These are phyloP conservation scores for Epinotia nisella DNA, from an alignment of 2,888 invertebrate species.

Conservation along the genomic window DNA sequence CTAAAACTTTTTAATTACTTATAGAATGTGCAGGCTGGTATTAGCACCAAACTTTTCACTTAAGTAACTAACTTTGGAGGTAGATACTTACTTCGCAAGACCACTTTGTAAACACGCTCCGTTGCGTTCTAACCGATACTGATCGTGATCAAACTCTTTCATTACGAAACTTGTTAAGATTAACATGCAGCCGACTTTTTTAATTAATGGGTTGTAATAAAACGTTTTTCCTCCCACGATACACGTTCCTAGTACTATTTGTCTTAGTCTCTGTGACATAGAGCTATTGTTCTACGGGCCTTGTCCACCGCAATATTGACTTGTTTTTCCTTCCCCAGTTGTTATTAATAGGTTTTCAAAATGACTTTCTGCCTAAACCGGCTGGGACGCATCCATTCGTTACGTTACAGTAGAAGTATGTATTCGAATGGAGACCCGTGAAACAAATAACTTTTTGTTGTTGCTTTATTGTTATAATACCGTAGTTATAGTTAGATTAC, in stretches of 20 bases:
- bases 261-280: constrained; percentile 73
- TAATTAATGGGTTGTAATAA: constrained; percentile 37
- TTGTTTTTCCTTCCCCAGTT: constrained; percentile 62
- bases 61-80: constrained; percentile 3
- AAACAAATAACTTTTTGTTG: constrained; percentile 6
- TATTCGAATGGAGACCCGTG: constrained; percentile 23
- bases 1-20: not conserved
- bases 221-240: constrained; percentile 41
- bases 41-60: constrained; percentile 5
- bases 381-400: constrained; percentile 24
- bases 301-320: constrained; percentile 74
- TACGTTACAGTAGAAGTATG: constrained; percentile 28
- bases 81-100: not conserved
- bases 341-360: constrained; percentile 65
- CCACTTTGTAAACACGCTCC: constrained; percentile 21
- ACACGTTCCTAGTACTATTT: constrained; percentile 63
- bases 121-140: constrained; percentile 10
- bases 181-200: constrained; percentile 30
- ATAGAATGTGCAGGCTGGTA: constrained; percentile 7
- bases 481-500: too few relatives aligned
- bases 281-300: constrained; percentile 70
- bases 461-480: not conserved
- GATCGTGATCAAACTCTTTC: constrained; percentile 26
- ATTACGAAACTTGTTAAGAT: constrained; percentile 23
- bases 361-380: constrained; percentile 50